Conservation (phyloP, 2,888 invertebrate species). For the Orthonevra nobilis region DNA sequence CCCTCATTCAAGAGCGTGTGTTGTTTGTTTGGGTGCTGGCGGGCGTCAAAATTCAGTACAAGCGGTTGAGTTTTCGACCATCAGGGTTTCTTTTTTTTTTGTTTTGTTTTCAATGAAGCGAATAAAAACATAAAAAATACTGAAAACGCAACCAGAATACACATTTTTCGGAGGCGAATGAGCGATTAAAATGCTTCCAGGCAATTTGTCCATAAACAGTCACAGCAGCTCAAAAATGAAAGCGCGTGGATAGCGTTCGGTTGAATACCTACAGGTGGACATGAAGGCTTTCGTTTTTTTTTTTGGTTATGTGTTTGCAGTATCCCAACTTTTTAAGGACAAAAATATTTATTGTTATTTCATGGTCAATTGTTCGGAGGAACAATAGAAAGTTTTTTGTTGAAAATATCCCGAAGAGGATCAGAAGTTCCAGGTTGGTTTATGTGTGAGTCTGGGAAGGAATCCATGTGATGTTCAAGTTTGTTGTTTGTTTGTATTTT, state of each 20-base stretch:
- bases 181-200: conserved; percentile 67
- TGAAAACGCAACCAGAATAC: conserved; percentile 14
- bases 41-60: conserved; percentile 67
- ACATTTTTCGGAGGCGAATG: conserved; percentile 33
- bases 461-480: conserved; percentile 36
- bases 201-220: conserved; percentile 64
- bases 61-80: conserved; percentile 58
- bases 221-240: conserved; percentile 56
- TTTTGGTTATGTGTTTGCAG: conserved; percentile 32
- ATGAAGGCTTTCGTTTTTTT: conserved; percentile 24
- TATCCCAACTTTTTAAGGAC: conserved; percentile 37
- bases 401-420: conserved; percentile 11
- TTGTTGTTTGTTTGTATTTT: conserved; percentile 46
- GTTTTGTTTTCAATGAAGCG: conserved; percentile 7
- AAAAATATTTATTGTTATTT: conserved; percentile 67
- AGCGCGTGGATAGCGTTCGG: conserved; percentile 51
- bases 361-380: conserved; percentile 58
- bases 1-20: conserved; percentile 12
- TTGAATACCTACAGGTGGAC: conserved; percentile 66
- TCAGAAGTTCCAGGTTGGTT: not conserved
- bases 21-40: conserved; percentile 52
- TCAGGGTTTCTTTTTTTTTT: conserved; percentile 6
- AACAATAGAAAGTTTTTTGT: conserved; percentile 61
- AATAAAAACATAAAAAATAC: conserved; percentile 41
- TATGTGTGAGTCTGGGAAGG: not conserved